Conservation (phyloP, 2,113 vertebrate species). For the Carassius carassius region DNA sequence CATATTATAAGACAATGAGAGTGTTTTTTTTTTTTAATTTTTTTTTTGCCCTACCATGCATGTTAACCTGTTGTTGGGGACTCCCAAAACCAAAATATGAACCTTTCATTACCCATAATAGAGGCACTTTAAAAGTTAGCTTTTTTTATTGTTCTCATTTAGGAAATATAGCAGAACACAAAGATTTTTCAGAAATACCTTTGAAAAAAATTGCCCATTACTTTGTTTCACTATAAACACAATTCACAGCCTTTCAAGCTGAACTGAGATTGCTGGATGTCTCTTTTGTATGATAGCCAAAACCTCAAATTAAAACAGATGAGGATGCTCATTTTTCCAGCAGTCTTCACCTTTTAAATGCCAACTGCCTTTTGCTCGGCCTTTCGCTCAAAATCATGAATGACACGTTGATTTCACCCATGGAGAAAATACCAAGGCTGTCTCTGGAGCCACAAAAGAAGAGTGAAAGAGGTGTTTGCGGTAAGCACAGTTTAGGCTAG, state of each 20-base stretch:
- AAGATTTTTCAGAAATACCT: neutral
- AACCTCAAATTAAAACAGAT: slow-evolving; percentile 47
- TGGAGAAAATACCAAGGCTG: slow-evolving; percentile 71
- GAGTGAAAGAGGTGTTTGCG: slow-evolving; percentile 77
- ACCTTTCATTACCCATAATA: too few species aligned
- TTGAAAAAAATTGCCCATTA: neutral
- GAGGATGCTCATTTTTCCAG: slow-evolving; percentile 63
- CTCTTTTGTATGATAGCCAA: slow-evolving; percentile 20
- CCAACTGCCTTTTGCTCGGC: slow-evolving; percentile 67
- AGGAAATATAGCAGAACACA: neutral
- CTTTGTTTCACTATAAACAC: neutral
- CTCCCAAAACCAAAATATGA: too few species aligned
- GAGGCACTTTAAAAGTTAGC: neutral
- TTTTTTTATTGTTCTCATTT: neutral
- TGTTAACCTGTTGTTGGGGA: too few species aligned
- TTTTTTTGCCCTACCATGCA: too few species aligned
- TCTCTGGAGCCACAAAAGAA: slow-evolving; percentile 72
- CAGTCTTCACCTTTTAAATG: slow-evolving; percentile 62
- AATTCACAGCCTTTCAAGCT: slow-evolving; percentile 14
- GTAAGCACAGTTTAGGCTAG: slow-evolving; percentile 80
- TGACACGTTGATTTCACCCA: slow-evolving; percentile 73
- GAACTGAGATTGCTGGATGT: slow-evolving; percentile 33
- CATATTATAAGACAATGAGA: too few species aligned
- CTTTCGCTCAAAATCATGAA: slow-evolving; percentile 70
- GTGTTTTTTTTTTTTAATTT: too few species aligned